Percentiles rank a stretch among this genome's conserved stretches.
Evolutionary conservation across 2,888 invertebrate genomes (phyloP).

Genomic region (Eilema caniola): DNA sequence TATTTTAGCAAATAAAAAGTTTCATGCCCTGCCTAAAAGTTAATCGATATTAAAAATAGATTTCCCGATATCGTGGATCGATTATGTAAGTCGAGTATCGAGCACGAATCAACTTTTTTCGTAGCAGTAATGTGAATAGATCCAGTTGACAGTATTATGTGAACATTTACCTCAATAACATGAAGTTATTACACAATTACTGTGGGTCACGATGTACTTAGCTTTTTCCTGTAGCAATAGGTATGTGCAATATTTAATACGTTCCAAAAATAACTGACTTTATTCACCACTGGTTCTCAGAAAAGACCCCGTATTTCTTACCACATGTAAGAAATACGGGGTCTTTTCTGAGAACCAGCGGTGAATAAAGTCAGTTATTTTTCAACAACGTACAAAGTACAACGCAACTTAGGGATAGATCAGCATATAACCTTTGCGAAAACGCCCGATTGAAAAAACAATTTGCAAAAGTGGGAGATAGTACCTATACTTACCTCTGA

Average conservation of each 20-base stretch:
- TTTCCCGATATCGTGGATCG: slow-evolving; percentile 1
- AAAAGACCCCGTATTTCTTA: too few relatives aligned
- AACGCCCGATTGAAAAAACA: too few relatives aligned
- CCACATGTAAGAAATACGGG: too few relatives aligned
- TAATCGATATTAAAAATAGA: neutral
- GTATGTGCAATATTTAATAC: neutral
- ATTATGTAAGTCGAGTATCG: neutral
- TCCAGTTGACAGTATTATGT: slow-evolving; percentile 52
- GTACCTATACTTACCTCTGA: too few relatives aligned
- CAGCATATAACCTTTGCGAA: too few relatives aligned
- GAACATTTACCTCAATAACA: slow-evolving; percentile 59
- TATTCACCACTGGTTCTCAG: neutral
- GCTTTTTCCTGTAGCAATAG: neutral
- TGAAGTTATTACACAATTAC: slow-evolving; percentile 55
- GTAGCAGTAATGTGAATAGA: slow-evolving; percentile 12
- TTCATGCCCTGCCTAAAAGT: neutral
- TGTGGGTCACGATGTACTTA: slow-evolving; percentile 45
- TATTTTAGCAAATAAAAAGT: neutral
- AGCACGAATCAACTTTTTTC: neutral
- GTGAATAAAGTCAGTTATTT: neutral
- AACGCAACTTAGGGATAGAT: too few relatives aligned
- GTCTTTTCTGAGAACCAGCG: neutral
- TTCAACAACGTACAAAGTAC: too few relatives aligned
- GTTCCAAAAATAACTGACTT: neutral
- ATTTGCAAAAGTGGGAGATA: too few relatives aligned